Percentiles rank a stretch among this genome's conserved stretches.
These are phyloP conservation scores for Vimba vimba DNA, from an alignment of 2,113 vertebrate genomes.

Conservation along the genomic window DNA sequence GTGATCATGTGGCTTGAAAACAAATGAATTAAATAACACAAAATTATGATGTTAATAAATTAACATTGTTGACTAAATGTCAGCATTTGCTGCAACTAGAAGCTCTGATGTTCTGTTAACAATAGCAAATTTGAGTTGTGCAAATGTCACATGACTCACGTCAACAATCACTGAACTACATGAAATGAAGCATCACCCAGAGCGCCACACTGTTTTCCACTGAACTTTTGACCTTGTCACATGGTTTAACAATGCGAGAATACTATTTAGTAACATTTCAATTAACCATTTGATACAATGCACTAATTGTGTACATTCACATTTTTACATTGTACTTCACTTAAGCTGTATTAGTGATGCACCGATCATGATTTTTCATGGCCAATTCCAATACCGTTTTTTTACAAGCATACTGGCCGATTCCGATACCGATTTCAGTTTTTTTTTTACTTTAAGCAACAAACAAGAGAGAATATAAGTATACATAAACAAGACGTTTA, in stretches of 20 bases:
- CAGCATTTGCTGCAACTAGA: not conserved
- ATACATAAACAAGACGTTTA: no score
- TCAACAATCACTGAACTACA: not conserved
- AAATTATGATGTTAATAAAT: not conserved
- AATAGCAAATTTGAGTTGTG: not conserved
- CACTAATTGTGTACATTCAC: not conserved
- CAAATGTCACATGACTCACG: not conserved
- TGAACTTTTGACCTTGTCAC: not conserved
- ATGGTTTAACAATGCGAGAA: not conserved
- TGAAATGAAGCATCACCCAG: not conserved
- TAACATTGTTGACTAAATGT: not conserved
- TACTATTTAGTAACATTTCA: not conserved
- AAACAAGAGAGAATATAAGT: no score
- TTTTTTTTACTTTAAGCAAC: no score
- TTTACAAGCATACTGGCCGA: no score
- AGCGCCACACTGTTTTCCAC: not conserved
- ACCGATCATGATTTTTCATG: no score
- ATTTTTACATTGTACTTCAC: not conserved
- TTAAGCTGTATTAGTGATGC: not conserved
- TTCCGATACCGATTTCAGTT: no score
- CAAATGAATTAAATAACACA: not conserved
- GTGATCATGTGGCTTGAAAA: not conserved
- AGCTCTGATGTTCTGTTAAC: not conserved
- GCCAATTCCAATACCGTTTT: no score
- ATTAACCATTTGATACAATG: not conserved